Evolutionary conservation across 1,140 invertebrate species (phyloP), one percentile per base, ranked within the genome.

Genomic region (Ostrea denselamellosa): DNA sequence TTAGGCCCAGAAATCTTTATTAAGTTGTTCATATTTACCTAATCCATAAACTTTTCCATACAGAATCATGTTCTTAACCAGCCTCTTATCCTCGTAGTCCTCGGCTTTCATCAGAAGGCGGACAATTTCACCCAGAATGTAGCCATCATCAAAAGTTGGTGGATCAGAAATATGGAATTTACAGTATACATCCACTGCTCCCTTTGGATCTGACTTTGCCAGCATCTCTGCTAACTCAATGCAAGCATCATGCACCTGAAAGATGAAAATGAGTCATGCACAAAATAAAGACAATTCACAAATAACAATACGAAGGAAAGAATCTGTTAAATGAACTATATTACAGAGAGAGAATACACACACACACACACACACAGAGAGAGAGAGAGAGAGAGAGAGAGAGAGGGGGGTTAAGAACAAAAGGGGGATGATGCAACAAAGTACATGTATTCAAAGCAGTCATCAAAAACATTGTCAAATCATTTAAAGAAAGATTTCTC

Each of bases 141-240:
- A 95, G 10, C 93, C 94, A 92, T 95, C 94, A 88, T 95, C 93
- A 91, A 94, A 95, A 2, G 92, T 90, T 8, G 93, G 93, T 19
- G 92, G 91, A 9, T 94, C 93, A n/a, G 93, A 91, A n/a, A 94
- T 89, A 8, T 94, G 94, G 87, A 94, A 94, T 83, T 93, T 93
- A 87, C 90, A 89, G 83, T 94, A 95, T 2, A 95, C 91, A 89
- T 95, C 93, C 9, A 95, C 94, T 83, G 94, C 94, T 68, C 89
- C 93, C 53, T 93, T 56, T 2, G 94, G 94, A 71, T 94, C 91
- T n/a, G 90, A 89, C 82, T 93, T 92, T 3, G 90, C 83, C 71
- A 95, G 68, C 93, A 94, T 94, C 54, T 95, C 94, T n/a, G 93
- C 94, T 87, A 91, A 86, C 82, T 95, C 94, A 22, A 95, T 94